Conservation (phyloP, 2,113 vertebrate genomes). For the Datnioides undecimradiatus region DNA sequence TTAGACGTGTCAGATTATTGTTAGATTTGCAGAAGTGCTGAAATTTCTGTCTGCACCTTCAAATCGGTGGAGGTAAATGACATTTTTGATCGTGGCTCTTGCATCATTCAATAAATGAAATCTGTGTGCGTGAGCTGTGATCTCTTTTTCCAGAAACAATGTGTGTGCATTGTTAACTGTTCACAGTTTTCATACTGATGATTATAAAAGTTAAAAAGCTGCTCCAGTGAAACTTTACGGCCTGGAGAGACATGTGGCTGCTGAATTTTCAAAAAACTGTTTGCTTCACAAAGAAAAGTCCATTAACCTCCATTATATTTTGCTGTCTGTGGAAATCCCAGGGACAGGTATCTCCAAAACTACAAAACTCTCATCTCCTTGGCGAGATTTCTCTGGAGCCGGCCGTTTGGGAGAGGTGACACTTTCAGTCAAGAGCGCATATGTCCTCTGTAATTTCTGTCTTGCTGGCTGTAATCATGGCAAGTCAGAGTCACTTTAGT, state of each 20-base stretch:
- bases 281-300: not conserved
- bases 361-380: not conserved
- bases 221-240: not conserved
- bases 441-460: not conserved
- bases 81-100: too few relatives aligned
- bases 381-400: not conserved
- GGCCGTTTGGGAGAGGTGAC: not conserved
- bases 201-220: not conserved
- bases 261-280: not conserved
- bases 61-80: not conserved
- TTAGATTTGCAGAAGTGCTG: not conserved
- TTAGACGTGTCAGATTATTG: not conserved
- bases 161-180: too few relatives aligned
- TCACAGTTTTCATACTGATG: not conserved
- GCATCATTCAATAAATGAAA: too few relatives aligned
- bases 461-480: constrained; percentile 4
- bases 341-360: not conserved
- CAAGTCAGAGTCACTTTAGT: constrained; percentile 12
- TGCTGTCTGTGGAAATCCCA: not conserved
- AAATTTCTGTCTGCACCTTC: not conserved
- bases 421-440: not conserved
- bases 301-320: not conserved
- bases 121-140: too few relatives aligned
- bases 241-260: not conserved
- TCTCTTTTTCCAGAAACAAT: not conserved